phyloP scores from a whole-genome alignment of 2,888 invertebrate species.

The Megamerina dolium region DNA sequence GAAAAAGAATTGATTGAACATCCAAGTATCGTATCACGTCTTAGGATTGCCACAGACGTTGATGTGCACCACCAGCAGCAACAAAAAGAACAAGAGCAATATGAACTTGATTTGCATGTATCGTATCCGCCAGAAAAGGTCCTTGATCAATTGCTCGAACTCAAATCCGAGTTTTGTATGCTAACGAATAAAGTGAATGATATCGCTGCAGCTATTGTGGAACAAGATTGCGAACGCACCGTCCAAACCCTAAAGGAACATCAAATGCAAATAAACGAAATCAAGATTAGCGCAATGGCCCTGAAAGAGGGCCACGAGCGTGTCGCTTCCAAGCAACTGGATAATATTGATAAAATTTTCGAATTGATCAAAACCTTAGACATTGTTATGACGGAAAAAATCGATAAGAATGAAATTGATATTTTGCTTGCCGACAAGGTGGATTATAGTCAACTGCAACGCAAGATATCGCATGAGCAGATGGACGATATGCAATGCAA shows the following conservation, averaged over 20 bases:
- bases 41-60: neutral
- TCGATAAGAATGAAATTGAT: constrained; percentile 65
- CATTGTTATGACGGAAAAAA: constrained; percentile 58
- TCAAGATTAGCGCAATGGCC: constrained; percentile 16
- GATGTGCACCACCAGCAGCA: neutral
- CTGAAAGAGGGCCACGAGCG: constrained; percentile 23
- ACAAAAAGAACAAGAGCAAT: neutral
- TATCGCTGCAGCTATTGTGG: constrained; percentile 28
- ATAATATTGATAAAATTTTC: constrained; percentile 5
- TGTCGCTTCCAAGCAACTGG: constrained; percentile 16
- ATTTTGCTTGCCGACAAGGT: constrained; percentile 71
- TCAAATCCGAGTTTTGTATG: constrained; percentile 35
- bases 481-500: constrained; percentile 55
- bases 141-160: constrained; percentile 33
- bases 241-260: constrained; percentile 26
- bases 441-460: constrained; percentile 60
- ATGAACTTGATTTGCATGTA: constrained; percentile 27
- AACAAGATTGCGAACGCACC: constrained; percentile 31
- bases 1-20: constrained; percentile 10
- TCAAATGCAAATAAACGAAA: constrained; percentile 27
- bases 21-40: neutral
- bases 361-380: constrained; percentile 26
- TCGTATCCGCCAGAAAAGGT: constrained; percentile 36
- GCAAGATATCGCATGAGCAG: constrained; percentile 68
- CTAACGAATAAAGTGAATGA: constrained; percentile 39